Evolutionary conservation across 2,888 invertebrate genomes (phyloP).

Genomic region (Pseudanteris insignis): DNA sequence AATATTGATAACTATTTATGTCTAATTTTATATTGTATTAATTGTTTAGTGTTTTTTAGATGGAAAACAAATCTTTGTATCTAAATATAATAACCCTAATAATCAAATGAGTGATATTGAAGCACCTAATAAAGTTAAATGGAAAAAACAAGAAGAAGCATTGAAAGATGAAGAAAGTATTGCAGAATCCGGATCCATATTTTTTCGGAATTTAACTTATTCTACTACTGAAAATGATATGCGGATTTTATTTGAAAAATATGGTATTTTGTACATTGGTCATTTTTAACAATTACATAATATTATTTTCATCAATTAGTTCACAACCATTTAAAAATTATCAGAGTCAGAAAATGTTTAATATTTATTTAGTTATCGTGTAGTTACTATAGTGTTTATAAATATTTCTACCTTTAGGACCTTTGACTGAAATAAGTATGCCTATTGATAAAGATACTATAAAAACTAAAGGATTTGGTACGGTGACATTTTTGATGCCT

Average conservation of each 20-base stretch:
- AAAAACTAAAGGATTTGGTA: constrained; percentile 91
- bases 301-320: no score
- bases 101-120: constrained; percentile 43
- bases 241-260: constrained; percentile 82
- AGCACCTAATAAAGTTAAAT: constrained; percentile 65
- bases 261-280: constrained; percentile 74
- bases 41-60: constrained; percentile 3
- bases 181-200: constrained; percentile 91
- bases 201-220: constrained; percentile 90
- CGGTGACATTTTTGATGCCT: constrained; percentile 91
- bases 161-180: constrained; percentile 80
- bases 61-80: constrained; percentile 73
- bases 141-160: constrained; percentile 73
- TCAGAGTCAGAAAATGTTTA: no score
- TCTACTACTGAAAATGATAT: constrained; percentile 86
- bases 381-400: no score
- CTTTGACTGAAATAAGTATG: constrained; percentile 85
- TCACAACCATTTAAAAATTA: not conserved
- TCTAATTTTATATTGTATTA: not conserved
- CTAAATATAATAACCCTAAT: constrained; percentile 68
- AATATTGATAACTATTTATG: not conserved
- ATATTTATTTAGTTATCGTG: no score
- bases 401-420: constrained; percentile 69
- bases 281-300: no score
- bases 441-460: constrained; percentile 86